Evolutionary conservation across 2,888 invertebrate species (phyloP), one percentile per base, ranked within the genome.

Genomic region (Nemapogon koenigi): DNA sequence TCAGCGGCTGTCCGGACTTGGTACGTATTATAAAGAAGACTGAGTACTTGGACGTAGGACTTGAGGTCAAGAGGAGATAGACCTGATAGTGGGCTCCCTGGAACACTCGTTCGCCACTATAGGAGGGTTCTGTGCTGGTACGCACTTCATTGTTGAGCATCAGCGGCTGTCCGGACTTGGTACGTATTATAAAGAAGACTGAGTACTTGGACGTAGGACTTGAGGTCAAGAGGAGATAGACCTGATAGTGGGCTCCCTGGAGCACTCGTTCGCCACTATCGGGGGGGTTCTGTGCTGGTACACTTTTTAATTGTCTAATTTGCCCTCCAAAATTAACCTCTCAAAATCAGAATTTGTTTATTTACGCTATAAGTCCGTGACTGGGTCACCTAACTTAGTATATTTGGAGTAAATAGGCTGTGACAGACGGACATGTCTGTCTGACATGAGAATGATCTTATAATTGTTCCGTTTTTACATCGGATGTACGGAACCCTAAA

Each of bases 271-370:
- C 46, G 91, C 88, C 2, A 87, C 91, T 1, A 86, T 92, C 44
- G 98, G 98, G 1, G 98, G 98, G n/a, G 1, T 97, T 97, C 70
- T 95, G 95, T 55, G 91, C 91, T 17, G 97, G 98, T 1, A 87
- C 94, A 0, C 88, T 91, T 42, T 95, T 89, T 57, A 88, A n/a
- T n/a, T n/a, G n/a, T n/a, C n/a, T n/a, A n/a, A n/a, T n/a, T n/a
- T n/a, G n/a, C n/a, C n/a, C n/a, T n/a, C n/a, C n/a, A n/a, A n/a
- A n/a, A n/a, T n/a, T n/a, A n/a, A n/a, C n/a, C n/a, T n/a, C n/a
- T n/a, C n/a, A n/a, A n/a, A n/a, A n/a, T n/a, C n/a, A n/a, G n/a
- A n/a, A n/a, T n/a, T n/a, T n/a, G n/a, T n/a, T n/a, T n/a, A n/a
- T n/a, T n/a, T n/a, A n/a, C n/a, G n/a, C n/a, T n/a, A n/a, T n/a